Percentiles rank a stretch among this genome's conserved stretches.
phyloP scores from a whole-genome alignment of 2,113 vertebrate species.

The Peucedramus taeniatus region DNA sequence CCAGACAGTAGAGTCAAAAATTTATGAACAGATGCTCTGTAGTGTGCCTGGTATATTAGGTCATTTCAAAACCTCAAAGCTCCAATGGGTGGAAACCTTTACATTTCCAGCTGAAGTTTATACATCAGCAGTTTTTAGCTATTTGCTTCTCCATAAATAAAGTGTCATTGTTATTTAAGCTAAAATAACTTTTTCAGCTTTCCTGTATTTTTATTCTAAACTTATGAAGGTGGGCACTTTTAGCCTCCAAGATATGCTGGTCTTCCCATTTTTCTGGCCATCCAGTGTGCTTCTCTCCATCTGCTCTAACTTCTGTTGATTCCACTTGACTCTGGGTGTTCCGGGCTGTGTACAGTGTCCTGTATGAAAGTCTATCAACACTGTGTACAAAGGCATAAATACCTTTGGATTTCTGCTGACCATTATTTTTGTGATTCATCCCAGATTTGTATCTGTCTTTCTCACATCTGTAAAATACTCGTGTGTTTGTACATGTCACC shows the following conservation, averaged over 20 bases:
- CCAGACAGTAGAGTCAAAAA: conserved; percentile 1
- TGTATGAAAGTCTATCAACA: background rate
- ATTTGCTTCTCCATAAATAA: background rate
- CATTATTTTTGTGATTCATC: background rate
- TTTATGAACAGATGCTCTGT: conserved; percentile 38
- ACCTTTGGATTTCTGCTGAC: background rate
- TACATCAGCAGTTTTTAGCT: background rate
- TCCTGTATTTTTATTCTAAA: background rate
- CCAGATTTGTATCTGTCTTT: background rate
- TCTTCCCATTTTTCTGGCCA: background rate
- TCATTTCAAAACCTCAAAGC: background rate
- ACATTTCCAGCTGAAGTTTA: background rate
- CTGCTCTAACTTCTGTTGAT: background rate
- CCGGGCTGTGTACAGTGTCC: background rate
- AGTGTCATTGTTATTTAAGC: background rate
- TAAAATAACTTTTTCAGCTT: background rate
- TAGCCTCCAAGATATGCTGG: background rate
- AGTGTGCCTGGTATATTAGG: background rate
- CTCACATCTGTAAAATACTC: background rate
- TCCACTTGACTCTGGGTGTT: background rate
- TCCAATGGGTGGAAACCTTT: background rate
- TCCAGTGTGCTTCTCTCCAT: background rate
- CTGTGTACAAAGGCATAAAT: background rate
- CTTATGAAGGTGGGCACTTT: background rate
- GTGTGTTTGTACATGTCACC: background rate